These are phyloP conservation scores for Callaeas wilsoni DNA, from an alignment of 2,113 vertebrate species.

Conservation along the genomic window DNA sequence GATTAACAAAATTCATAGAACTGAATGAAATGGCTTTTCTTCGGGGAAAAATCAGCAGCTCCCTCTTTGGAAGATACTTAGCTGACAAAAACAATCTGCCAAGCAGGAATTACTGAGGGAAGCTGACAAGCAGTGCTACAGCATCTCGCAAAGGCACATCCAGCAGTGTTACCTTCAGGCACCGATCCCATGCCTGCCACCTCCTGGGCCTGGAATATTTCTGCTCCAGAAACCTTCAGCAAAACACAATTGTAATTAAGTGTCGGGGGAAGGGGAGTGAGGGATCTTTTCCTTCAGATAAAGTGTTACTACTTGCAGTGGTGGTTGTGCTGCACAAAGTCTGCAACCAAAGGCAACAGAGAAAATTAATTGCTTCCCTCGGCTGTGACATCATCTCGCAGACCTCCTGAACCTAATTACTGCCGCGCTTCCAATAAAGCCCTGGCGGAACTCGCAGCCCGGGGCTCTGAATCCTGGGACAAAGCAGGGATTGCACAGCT, in stretches of 20 bases:
- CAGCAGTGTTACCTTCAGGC: not conserved
- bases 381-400: not conserved
- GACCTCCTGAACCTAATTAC: not conserved
- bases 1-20: not conserved
- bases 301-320: not conserved
- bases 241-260: not conserved
- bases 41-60: not conserved
- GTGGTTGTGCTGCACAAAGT: not conserved
- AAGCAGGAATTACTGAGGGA: not conserved
- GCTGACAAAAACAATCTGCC: not conserved
- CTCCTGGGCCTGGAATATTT: not conserved
- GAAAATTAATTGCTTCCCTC: not conserved
- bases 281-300: not conserved
- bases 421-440: rapidly evolving
- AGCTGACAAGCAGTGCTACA: not conserved
- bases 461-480: not conserved
- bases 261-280: not conserved
- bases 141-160: not conserved
- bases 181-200: not conserved
- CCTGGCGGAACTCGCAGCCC: not conserved
- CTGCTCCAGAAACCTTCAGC: not conserved
- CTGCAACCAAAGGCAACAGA: not conserved
- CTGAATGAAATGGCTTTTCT: not conserved
- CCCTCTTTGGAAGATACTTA: not conserved
- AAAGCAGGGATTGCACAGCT: not conserved